phyloP scores from a whole-genome alignment of 2,797 vertebrate genomes.

The Pterois miles region DNA sequence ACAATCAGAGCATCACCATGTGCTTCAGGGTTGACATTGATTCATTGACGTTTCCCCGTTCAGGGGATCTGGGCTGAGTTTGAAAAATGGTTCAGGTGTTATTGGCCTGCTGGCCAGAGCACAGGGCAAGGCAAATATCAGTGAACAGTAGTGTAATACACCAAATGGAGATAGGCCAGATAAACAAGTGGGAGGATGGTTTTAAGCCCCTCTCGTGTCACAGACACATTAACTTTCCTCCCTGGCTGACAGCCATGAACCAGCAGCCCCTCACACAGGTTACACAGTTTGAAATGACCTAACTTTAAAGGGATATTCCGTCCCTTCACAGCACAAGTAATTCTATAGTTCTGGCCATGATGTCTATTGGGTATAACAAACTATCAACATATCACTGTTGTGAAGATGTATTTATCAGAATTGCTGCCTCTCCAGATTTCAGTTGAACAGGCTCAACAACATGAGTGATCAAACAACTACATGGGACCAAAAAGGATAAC shows the following conservation, averaged over 20 bases:
- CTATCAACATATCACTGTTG: not conserved
- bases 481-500: no score
- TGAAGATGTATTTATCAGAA: not conserved
- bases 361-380: not conserved
- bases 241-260: conserved; percentile 7
- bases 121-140: conserved; percentile 63
- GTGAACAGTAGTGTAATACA: conserved; percentile 57
- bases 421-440: not conserved
- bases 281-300: not conserved
- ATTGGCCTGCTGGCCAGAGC: conserved; percentile 59
- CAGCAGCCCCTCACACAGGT: not conserved
- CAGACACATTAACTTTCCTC: conserved; percentile 50
- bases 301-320: not conserved
- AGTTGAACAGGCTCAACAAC: not conserved
- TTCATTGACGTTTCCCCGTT: conserved; percentile 70
- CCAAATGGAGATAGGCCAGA: conserved; percentile 55
- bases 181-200: conserved; percentile 46
- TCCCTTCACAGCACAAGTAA: not conserved
- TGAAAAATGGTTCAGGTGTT: conserved; percentile 62
- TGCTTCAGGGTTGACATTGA: conserved; percentile 73
- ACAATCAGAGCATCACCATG: conserved; percentile 72
- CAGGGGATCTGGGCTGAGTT: conserved; percentile 53
- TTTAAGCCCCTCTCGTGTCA: conserved; percentile 48
- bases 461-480: not conserved
- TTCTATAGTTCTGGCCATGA: not conserved